Evolutionary conservation across 2,888 invertebrate genomes (phyloP), one percentile per base, ranked within the genome.

Genomic region (Rotaria socialis): DNA sequence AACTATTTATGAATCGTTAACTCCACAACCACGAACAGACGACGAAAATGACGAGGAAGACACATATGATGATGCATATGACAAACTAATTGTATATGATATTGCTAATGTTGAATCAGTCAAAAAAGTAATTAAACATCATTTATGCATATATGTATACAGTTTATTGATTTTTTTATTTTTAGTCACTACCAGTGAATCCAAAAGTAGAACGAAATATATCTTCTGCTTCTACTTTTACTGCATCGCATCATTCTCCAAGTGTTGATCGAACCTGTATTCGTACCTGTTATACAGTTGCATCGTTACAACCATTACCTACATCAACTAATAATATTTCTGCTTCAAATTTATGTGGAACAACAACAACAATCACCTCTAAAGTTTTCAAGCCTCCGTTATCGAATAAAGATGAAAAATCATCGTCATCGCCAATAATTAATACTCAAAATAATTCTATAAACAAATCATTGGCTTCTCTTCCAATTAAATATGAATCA

Each of bases 41-140:
- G 80, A 47, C 24, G 80, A 43, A 41, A 8, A 1, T 24, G 47
- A 43, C 0, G 47, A 67, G 11, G 35, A 67, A 1, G 43, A 47
- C 0, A 47, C n/a, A 14, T 80, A 47, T 24, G 80, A 80, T 47
- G 80, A 80, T 47, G 24, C 47, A 43, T 43, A 80, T 80, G 80
- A 80, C n/a, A 80, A 80, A 80, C 19, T 80, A 35, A 80, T 80
- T 11, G 80, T 80, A 43, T 80, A 80, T 80, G 80, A 80, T 24
- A 80, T 47, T 24, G 80, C 80, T 24, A 22, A 80, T n/a, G 19
- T 80, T 47, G 43, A 55, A 55, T 55, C 55, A 19, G 22, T 55
- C 0, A 22, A 80, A 47, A 80, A 47, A 47, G 43, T 47, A 47
- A 47, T 3, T 67, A 27, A 10, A 67, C 35, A 35, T 43, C n/a